Evolutionary conservation across 2,888 invertebrate species (phyloP), one percentile per base, ranked within the genome.

Genomic region (Hymenopus coronatus): DNA sequence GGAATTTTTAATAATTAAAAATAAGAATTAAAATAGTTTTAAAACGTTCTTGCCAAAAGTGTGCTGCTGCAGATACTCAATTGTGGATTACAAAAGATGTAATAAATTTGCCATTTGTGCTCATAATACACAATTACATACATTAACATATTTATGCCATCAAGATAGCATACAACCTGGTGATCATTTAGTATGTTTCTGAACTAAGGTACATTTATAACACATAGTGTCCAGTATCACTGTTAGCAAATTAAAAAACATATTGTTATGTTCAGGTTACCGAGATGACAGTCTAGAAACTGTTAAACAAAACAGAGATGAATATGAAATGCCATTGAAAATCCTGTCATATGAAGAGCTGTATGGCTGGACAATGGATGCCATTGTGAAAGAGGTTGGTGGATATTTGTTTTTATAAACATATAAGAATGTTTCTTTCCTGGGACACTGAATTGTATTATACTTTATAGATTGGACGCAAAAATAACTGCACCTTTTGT

Each of bases 281-380:
- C 94, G 99, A 91, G 99, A 99, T 93, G 99, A 99, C 93, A 99
- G 99, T 93, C 94, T 99, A 88, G 97, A 99, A 94, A 99, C 99
- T 1, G 99, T 99, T 0, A 98, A 99, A 93, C 96, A 97, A 92
- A 99, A 99, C 93, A 95, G 97, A 89, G 96, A 97, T 91, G 98
- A 99, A 93, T 99, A 99, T 94, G 96, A 96, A 91, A 96, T 99
- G 94, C 97, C 98, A 1, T 94, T 99, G 83, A 98, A 98, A 94
- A 98, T 99, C 90, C 94, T 99, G 12, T 99, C 99, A 0, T 99
- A 99, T 92, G 97, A 99, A 94, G 98, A 99, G 91, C 94, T 99
- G 7, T 99, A 99, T 94, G 99, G 99, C 0, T 99, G 99, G 99
- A 99, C 99, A 6, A 99, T 99, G 99, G 99, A 99, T 94, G 97